These are phyloP conservation scores for Ardeotis arabs DNA, from an alignment of 2,113 vertebrate genomes.

Conservation along the genomic window DNA sequence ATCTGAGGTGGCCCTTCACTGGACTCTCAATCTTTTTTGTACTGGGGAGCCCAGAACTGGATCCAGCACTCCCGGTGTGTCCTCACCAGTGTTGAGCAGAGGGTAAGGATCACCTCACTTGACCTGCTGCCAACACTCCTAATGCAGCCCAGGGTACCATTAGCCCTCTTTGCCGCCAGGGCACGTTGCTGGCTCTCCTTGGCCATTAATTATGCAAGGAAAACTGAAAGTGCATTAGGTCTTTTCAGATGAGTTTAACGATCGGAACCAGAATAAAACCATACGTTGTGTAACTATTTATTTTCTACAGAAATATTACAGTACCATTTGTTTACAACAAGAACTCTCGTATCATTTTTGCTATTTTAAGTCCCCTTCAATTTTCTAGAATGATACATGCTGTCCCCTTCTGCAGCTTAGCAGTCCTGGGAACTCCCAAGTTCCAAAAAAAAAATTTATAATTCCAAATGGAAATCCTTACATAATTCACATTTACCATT, in stretches of 20 bases:
- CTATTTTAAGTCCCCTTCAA: neutral
- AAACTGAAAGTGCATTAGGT: neutral
- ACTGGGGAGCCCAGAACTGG: neutral
- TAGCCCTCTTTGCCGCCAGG: fast-evolving
- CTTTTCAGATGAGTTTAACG: neutral
- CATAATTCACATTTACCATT: neutral
- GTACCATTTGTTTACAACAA: neutral
- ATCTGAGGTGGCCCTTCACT: neutral
- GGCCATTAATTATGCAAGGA: neutral
- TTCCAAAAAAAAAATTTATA: neutral
- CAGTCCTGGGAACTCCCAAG: neutral
- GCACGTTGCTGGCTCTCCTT: neutral
- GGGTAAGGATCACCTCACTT: neutral
- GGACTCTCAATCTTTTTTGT: neutral
- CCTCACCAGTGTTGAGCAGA: neutral
- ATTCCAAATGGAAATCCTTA: neutral
- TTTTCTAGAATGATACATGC: neutral
- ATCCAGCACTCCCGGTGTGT: neutral
- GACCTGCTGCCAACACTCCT: neutral
- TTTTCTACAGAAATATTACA: neutral
- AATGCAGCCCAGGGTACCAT: neutral
- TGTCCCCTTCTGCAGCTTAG: neutral
- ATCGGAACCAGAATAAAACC: neutral
- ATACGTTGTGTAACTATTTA: neutral
- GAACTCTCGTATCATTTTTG: neutral